phyloP scores from a whole-genome alignment of 1,140 invertebrate genomes.

The Drosophila ambigua region DNA sequence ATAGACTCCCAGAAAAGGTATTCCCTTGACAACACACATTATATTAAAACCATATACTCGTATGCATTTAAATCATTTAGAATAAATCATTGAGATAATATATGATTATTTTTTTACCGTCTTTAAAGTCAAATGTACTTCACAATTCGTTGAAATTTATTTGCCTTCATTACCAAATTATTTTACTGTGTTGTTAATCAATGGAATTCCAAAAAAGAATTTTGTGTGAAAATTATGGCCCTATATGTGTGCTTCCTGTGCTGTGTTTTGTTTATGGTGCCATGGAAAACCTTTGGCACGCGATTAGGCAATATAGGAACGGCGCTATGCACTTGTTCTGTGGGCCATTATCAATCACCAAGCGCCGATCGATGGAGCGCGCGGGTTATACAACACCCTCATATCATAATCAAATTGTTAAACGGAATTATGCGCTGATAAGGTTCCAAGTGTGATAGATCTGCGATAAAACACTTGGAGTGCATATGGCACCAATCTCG shows the following conservation, averaged over 20 bases:
- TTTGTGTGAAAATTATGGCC: constrained; percentile 33
- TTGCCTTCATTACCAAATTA: background rate
- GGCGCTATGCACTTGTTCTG: constrained; percentile 42
- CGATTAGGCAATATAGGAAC: constrained; percentile 35
- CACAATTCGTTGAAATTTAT: constrained; percentile 18
- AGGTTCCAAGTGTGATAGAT: constrained; percentile 50
- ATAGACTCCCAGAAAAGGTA: too few species aligned
- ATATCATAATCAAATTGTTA: constrained; percentile 60
- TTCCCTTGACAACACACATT: too few species aligned
- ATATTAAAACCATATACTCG: too few species aligned
- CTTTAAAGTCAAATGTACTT: too few species aligned
- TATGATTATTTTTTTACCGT: background rate
- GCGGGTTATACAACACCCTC: constrained; percentile 32
- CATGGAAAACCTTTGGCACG: constrained; percentile 5
- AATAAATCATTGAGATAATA: background rate
- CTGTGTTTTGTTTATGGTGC: constrained; percentile 1
- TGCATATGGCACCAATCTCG: constrained; percentile 34
- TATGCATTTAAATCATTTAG: constrained; percentile 1
- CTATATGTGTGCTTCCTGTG: too few species aligned
- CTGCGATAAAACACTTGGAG: constrained; percentile 52
- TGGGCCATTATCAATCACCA: constrained; percentile 16
- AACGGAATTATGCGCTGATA: constrained; percentile 61
- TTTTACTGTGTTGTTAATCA: constrained; percentile 1
- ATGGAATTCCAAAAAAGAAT: constrained; percentile 25
- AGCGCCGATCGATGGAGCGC: constrained; percentile 2